These are phyloP conservation scores for Addax nasomaculatus DNA, from an alignment of 2,113 vertebrate species.

Conservation along the genomic window DNA sequence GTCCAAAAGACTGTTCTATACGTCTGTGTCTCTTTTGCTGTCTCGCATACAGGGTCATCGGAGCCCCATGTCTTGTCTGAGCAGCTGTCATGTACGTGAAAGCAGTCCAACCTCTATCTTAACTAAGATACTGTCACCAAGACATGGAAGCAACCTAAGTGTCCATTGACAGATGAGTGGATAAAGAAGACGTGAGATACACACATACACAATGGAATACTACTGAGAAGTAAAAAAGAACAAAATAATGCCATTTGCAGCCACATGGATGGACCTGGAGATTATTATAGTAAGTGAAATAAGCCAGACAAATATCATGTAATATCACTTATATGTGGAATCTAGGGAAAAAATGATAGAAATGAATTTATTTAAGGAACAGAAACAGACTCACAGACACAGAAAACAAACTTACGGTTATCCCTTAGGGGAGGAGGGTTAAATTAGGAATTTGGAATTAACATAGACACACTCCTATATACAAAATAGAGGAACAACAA, in stretches of 20 bases:
- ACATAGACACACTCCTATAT: neutral
- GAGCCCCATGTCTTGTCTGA: neutral
- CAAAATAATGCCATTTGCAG: neutral
- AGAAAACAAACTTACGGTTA: neutral
- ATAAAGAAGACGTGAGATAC: neutral
- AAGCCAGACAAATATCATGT: neutral
- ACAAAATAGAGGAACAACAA: neutral
- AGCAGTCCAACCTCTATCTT: neutral
- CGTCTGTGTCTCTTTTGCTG: neutral
- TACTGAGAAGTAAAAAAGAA: neutral
- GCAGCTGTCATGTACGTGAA: neutral
- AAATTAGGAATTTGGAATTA: neutral
- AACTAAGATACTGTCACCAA: neutral
- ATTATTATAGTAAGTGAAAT: neutral
- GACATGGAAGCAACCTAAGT: neutral
- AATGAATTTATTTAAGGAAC: neutral
- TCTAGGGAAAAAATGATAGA: neutral
- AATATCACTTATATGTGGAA: neutral
- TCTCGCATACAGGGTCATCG: fast-evolving
- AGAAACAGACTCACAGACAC: neutral
- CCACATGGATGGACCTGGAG: neutral
- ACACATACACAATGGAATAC: neutral
- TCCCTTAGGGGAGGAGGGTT: neutral
- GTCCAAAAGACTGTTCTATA: neutral
- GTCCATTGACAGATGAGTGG: neutral